Evolutionary conservation across 2,888 invertebrate genomes (phyloP).

Genomic region (Apeira syringaria): DNA sequence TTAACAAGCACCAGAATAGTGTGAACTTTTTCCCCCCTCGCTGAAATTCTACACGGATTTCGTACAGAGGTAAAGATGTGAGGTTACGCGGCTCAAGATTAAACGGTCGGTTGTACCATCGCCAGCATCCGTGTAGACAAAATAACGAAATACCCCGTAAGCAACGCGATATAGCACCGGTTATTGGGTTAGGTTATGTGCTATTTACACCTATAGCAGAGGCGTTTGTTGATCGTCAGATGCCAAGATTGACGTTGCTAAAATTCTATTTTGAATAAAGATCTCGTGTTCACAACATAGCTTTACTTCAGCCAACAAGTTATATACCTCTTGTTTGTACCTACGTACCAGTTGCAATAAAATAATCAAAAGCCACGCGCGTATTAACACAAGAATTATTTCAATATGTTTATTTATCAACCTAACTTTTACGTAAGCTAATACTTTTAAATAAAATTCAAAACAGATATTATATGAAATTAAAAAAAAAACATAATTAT

Average conservation of each 20-base stretch:
- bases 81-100: slow-evolving; percentile 43
- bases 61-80: slow-evolving; percentile 32
- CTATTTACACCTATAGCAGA: slow-evolving; percentile 71
- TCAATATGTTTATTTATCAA: too few relatives aligned
- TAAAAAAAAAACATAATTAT: too few relatives aligned
- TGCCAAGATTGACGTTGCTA: slow-evolving; percentile 67
- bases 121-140: slow-evolving; percentile 81
- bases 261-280: slow-evolving; percentile 51
- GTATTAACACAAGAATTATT: too few relatives aligned
- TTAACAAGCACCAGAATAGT: slow-evolving; percentile 56
- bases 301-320: too few relatives aligned
- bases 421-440: too few relatives aligned
- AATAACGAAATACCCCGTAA: slow-evolving; percentile 81
- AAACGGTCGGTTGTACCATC: slow-evolving; percentile 63
- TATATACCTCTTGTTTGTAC: too few relatives aligned
- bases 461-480: too few relatives aligned
- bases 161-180: slow-evolving; percentile 75
- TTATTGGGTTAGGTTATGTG: slow-evolving; percentile 82
- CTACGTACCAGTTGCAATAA: too few relatives aligned
- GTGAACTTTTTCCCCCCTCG: slow-evolving; percentile 45
- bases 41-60: slow-evolving; percentile 39
- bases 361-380: too few relatives aligned
- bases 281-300: slow-evolving; percentile 30
- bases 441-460: too few relatives aligned
- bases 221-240: slow-evolving; percentile 73